phyloP scores from a whole-genome alignment of 2,797 vertebrate genomes.

The Phrynocephalus guinanensis region DNA sequence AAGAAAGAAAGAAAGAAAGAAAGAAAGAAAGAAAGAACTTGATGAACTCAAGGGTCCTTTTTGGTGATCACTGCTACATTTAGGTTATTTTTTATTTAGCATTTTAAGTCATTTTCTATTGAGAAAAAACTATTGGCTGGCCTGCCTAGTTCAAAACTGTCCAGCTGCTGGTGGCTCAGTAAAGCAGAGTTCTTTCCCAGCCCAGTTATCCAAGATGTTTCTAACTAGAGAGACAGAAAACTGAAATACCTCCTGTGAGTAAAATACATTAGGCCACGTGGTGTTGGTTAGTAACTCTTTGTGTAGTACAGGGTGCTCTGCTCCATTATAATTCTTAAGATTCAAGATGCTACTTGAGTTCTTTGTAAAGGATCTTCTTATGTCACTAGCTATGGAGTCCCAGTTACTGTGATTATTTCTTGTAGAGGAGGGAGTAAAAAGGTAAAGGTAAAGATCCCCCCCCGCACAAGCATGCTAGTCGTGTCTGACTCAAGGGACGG shows the following conservation, averaged over 20 bases:
- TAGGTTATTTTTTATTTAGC: not conserved
- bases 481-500: too few species aligned
- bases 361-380: not conserved
- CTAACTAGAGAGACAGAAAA: not conserved
- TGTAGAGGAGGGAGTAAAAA: not conserved
- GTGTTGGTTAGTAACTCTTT: not conserved
- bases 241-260: not conserved
- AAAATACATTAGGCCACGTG: not conserved
- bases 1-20: too few species aligned
- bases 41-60: not conserved
- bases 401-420: not conserved
- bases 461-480: too few species aligned
- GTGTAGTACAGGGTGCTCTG: not conserved
- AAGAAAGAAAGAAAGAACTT: not conserved
- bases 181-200: not conserved
- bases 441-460: too few species aligned
- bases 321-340: not conserved
- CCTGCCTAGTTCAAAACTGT: not conserved
- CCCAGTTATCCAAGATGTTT: not conserved
- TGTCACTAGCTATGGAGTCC: not conserved
- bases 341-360: accelerated
- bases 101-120: not conserved
- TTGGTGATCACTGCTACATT: not conserved
- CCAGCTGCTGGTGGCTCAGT: not conserved
- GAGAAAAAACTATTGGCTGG: not conserved